A percentile compares a stretch with the other conserved stretches of the same genome.
These are phyloP conservation scores for Gracilinanus agilis DNA, from an alignment of 2,113 vertebrate species.

Conservation along the genomic window DNA sequence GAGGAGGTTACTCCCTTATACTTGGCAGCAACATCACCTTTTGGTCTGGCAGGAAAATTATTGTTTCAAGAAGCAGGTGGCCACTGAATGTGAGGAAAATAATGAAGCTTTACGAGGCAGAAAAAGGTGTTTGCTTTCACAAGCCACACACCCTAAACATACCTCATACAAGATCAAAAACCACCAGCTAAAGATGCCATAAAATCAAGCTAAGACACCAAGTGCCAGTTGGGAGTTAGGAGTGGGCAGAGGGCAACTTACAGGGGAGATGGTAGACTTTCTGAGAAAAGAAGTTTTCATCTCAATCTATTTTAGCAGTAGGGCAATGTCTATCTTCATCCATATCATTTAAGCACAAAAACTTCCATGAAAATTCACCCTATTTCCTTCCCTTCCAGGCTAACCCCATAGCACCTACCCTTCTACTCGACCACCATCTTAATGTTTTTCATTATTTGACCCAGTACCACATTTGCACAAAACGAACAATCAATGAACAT, in stretches of 20 bases:
- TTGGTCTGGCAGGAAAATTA: conserved; percentile 76
- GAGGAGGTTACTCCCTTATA: conserved; percentile 75
- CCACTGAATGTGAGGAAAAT: conserved; percentile 67
- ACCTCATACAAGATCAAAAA: neutral
- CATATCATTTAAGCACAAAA: neutral
- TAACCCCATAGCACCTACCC: neutral
- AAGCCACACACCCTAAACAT: conserved; percentile 55
- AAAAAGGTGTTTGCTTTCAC: conserved; percentile 63
- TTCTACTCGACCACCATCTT: conserved; percentile 19
- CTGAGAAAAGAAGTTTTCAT: conserved; percentile 16
- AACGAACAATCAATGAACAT: neutral
- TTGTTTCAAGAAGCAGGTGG: conserved; percentile 76
- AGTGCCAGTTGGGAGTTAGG: neutral
- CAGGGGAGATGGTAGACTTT: neutral
- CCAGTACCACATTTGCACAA: neutral
- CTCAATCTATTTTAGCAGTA: conserved; percentile 20
- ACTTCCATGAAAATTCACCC: neutral
- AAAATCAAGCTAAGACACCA: conserved; percentile 1
- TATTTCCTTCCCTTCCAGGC: neutral
- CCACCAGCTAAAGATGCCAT: neutral
- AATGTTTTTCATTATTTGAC: neutral
- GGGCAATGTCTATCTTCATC: conserved; percentile 11
- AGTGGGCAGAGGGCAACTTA: neutral
- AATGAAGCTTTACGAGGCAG: conserved; percentile 61
- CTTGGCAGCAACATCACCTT: conserved; percentile 72